phyloP scores from a whole-genome alignment of 37 sponge, comb jelly and placozoan species.

The Tethya wilhelma region DNA sequence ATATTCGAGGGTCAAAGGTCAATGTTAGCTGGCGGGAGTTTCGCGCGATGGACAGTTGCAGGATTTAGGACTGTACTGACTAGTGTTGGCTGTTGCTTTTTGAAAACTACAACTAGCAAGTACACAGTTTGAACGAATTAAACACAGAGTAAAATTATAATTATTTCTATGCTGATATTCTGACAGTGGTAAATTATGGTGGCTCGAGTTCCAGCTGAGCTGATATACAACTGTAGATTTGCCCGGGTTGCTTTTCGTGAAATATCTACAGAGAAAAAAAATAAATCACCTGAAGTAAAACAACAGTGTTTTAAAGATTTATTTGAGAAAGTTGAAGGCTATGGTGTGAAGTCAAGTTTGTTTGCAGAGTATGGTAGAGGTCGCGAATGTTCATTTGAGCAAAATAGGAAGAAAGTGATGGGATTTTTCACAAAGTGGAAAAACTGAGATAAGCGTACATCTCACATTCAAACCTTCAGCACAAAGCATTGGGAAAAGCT shows the following conservation, averaged over 20 bases:
- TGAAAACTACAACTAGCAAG: no score
- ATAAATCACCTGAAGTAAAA: neutral
- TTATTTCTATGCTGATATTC: no score
- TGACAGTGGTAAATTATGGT: no score
- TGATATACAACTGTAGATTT: slow-evolving; percentile 12
- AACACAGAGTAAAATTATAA: no score
- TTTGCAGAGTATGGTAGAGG: neutral
- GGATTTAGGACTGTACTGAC: no score
- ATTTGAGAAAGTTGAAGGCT: neutral
- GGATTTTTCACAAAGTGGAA: slow-evolving; percentile 4
- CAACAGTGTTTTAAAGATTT: neutral
- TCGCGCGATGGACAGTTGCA: no score
- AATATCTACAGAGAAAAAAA: neutral
- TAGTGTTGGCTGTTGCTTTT: no score
- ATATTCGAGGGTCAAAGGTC: no score
- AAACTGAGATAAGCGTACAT: neutral
- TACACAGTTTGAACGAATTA: no score
- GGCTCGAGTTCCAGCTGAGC: no score
- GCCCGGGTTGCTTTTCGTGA: slow-evolving; percentile 14
- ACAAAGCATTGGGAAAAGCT: slow-evolving; percentile 1
- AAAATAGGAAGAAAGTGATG: neutral
- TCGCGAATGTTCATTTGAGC: neutral
- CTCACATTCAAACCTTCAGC: neutral
- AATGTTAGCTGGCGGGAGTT: no score
- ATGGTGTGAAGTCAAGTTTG: neutral